Base-by-base conservation (phyloP, 1,140 invertebrate genomes). In the Ips typographus region DNA sequence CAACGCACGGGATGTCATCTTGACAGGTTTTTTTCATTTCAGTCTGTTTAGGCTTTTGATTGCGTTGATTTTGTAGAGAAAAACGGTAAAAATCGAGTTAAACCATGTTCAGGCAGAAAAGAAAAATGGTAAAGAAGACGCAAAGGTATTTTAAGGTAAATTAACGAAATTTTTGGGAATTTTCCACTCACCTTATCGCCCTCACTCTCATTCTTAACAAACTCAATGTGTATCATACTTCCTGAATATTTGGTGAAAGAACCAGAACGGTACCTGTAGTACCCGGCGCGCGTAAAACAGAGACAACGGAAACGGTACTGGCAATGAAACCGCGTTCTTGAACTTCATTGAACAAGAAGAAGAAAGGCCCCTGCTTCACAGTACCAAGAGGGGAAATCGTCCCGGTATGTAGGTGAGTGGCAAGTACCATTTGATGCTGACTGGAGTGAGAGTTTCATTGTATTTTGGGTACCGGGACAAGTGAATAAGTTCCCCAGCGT, bases 221-320 rank as follows among this genome's bases (percentile, higher is more conserved):
- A 66, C 6, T 66, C 64, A 36, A 58, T 66, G n/a, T 66, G 55
- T 47, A 66, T 66, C 64, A 66, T 66, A 37, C 7, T 65, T 8
- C 38, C 6, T 4, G 36, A 7, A 2, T 40, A 2, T 59, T n/a
- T 1, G 22, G 38, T 22, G 40, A n/a, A n/a, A 4, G 44, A 8
- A 40, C 38, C 62, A 3, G 40, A 66, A 66, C 64, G 53, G 37
- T 42, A 66, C 52, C 44, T 38, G 52, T 36, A 4, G 44, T 39
- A 52, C 43, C 42, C 42, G 42, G 38, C 43, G 59, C 8, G 36
- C 8, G n/a, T 22, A 1, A 37, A 47, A 1, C 4, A 40, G 5
- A 43, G 43, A 38, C 8, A 40, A 63, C 6, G 6, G n/a, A 8
- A 63, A 38, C 22, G 49, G 5, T 42, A 65, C 56, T n/a, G 4